A percentile compares a stretch with the other conserved stretches of the same genome.
Conservation (phyloP, 2,113 vertebrate species). For the Vombatus ursinus region DNA sequence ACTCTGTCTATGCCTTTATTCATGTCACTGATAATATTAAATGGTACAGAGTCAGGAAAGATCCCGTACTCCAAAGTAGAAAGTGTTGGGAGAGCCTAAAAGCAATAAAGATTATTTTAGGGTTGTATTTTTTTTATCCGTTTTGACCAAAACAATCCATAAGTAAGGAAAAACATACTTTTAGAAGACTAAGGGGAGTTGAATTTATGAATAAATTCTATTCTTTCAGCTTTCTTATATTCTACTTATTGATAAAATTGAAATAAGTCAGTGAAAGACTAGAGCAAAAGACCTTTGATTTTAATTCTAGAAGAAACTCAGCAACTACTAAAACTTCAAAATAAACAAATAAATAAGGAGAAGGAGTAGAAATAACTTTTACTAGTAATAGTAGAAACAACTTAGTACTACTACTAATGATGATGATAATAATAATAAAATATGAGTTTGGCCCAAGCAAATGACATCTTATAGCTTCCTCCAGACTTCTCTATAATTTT, state of each 20-base stretch:
- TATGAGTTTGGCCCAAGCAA: constrained; percentile 26
- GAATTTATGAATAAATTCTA: not conserved
- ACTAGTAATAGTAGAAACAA: not conserved
- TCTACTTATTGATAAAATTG: not conserved
- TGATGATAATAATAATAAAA: too few relatives aligned
- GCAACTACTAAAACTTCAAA: constrained; percentile 1
- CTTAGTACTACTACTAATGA: too few relatives aligned
- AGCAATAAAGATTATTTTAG: constrained; percentile 17
- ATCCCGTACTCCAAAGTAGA: not conserved
- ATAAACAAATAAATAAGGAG: constrained; percentile 8
- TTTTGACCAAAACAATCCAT: constrained; percentile 25
- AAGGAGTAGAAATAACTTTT: not conserved
- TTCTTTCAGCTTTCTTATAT: constrained; percentile 16
- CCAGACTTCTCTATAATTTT: not conserved
- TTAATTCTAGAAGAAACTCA: constrained; percentile 41
- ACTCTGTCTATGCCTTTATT: too few relatives aligned
- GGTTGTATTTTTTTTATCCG: not conserved
- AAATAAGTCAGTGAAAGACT: not conserved
- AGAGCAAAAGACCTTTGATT: constrained; percentile 10
- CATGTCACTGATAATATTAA: too few relatives aligned
- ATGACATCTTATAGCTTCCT: not conserved
- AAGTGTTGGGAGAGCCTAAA: constrained; percentile 44
- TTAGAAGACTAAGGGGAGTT: not conserved
- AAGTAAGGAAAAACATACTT: not conserved
- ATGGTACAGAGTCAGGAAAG: too few relatives aligned